A percentile compares a stretch with the other conserved stretches of the same genome.
Conservation (phyloP, 2,797 vertebrate genomes). For the Sylvilagus floridanus region DNA sequence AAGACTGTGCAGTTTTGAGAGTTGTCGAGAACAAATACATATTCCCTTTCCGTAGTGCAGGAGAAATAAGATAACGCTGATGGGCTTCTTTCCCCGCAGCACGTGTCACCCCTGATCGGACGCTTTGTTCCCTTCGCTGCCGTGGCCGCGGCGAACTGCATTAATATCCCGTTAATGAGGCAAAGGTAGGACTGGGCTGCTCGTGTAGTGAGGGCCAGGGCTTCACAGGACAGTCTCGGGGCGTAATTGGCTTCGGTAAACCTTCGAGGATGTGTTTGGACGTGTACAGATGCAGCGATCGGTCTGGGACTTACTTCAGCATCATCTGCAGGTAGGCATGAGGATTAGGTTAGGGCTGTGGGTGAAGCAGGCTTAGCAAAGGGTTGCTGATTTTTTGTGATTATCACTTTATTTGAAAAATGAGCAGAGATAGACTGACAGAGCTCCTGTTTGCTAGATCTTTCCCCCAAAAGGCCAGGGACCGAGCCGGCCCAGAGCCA, state of each 20-base stretch:
- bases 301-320: background rate
- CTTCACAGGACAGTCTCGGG: background rate
- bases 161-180: conserved; percentile 99
- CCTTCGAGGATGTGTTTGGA: background rate
- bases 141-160: conserved; percentile 98
- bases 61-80: background rate
- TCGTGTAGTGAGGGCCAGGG: rapidly evolving
- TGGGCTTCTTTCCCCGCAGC: conserved; percentile 87
- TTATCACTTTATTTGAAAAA: too few relatives aligned
- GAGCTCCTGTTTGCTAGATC: too few relatives aligned
- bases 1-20: background rate
- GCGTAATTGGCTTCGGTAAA: background rate
- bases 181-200: conserved; percentile 91
- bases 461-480: too few relatives aligned
- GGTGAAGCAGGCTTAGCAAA: background rate
- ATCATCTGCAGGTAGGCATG: background rate
- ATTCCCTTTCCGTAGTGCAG: background rate
- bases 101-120: conserved; percentile 95
- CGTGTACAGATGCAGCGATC: background rate
- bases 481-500: too few relatives aligned
- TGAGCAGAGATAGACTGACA: too few relatives aligned
- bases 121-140: conserved; percentile 99
- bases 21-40: background rate
- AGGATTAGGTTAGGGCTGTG: rapidly evolving
- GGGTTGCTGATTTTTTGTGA: background rate